Evolutionary conservation across 2,888 invertebrate genomes (phyloP).

Genomic region (Linyphia triangularis): DNA sequence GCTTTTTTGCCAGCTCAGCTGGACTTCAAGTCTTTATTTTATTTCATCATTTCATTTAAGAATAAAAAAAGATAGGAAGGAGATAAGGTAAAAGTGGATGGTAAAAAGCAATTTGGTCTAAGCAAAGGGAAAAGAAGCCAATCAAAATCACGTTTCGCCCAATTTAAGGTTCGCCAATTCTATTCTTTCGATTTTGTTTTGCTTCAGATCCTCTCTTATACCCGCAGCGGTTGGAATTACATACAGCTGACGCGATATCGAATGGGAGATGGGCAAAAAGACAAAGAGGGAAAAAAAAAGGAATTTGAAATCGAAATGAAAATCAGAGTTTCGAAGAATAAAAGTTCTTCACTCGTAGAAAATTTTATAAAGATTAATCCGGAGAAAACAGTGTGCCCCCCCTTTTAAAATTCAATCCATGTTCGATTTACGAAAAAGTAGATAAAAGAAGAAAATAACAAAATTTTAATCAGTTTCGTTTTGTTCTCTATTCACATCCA

Average conservation of each 20-base stretch:
- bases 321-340: constrained; percentile 58
- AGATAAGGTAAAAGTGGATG: constrained; percentile 50
- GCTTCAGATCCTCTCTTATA: constrained; percentile 14
- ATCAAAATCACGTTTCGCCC: constrained; percentile 70
- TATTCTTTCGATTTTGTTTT: constrained; percentile 52
- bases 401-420: constrained; percentile 46
- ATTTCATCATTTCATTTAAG: constrained; percentile 54
- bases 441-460: background rate
- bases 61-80: constrained; percentile 5
- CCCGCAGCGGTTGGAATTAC: constrained; percentile 65
- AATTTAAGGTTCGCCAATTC: constrained; percentile 71
- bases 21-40: constrained; percentile 29
- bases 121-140: constrained; percentile 59
- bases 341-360: constrained; percentile 63
- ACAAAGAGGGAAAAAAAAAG: constrained; percentile 11
- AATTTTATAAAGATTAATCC: constrained; percentile 70
- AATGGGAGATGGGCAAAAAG: constrained; percentile 35
- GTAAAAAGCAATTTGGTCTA: constrained; percentile 68
- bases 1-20: constrained; percentile 57
- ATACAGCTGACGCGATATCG: constrained; percentile 60
- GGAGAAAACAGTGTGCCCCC: constrained; percentile 37
- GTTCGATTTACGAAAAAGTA: constrained; percentile 42
- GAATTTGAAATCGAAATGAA: constrained; percentile 55
- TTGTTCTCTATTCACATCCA: constrained; percentile 29
- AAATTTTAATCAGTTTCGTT: constrained; percentile 50